These are phyloP conservation scores for Papilio helenus DNA, from an alignment of 1,140 invertebrate species.

Conservation along the genomic window DNA sequence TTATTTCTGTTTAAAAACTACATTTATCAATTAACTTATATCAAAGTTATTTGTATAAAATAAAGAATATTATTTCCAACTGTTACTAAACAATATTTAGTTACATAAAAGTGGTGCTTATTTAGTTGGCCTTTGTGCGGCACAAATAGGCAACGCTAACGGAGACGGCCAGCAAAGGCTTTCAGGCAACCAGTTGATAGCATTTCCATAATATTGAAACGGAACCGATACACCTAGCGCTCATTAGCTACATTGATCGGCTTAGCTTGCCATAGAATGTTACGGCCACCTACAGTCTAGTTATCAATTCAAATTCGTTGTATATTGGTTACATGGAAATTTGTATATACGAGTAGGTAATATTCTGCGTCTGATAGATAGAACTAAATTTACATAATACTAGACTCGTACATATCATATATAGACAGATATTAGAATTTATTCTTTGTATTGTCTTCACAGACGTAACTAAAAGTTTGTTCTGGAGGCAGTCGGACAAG, in stretches of 20 bases:
- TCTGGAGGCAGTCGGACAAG: not conserved
- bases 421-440: no score
- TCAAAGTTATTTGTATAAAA: not conserved
- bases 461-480: not conserved
- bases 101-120: conserved; percentile 12
- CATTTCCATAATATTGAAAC: conserved; percentile 73
- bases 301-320: conserved; percentile 42
- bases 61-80: not conserved
- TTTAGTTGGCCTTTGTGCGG: conserved; percentile 38
- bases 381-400: not conserved
- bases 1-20: not conserved
- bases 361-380: not conserved
- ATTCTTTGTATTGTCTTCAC: no score
- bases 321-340: conserved; percentile 33
- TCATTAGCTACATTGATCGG: conserved; percentile 68
- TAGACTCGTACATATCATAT: not conserved
- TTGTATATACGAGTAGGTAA: conserved; percentile 22
- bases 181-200: conserved; percentile 61
- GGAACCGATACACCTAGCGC: conserved; percentile 60
- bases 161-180: conserved; percentile 56
- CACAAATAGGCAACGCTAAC: conserved; percentile 50
- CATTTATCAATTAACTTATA: not conserved
- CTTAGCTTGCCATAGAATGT: conserved; percentile 59
- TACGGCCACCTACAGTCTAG: conserved; percentile 41
- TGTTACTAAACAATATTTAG: not conserved